Evolutionary conservation across 2,888 invertebrate genomes (phyloP).

Genomic region (Candidula unifasciata): DNA sequence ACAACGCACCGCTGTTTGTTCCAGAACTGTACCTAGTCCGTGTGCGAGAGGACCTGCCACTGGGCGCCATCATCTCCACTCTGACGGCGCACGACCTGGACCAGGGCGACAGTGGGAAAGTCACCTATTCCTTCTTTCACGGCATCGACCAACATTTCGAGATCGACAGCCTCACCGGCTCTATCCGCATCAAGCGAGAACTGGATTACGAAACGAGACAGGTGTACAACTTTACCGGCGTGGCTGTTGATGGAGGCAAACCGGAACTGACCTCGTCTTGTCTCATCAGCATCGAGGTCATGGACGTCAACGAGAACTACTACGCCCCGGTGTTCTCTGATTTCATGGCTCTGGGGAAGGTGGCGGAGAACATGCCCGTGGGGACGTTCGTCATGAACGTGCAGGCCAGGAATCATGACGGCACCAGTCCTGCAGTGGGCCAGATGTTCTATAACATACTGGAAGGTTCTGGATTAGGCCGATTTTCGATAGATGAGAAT

Average conservation of each 20-base stretch:
- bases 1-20: conserved; percentile 85
- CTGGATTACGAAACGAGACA: conserved; percentile 94
- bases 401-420: conserved; percentile 84
- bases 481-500: conserved; percentile 92
- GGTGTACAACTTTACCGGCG: conserved; percentile 90
- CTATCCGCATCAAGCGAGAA: conserved; percentile 86
- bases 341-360: conserved; percentile 86
- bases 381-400: conserved; percentile 88
- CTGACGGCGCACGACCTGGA: conserved; percentile 91
- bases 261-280: conserved; percentile 87
- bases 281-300: conserved; percentile 86
- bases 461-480: conserved; percentile 92
- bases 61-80: conserved; percentile 90
- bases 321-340: conserved; percentile 89
- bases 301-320: conserved; percentile 95
- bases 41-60: conserved; percentile 92
- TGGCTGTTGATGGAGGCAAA: conserved; percentile 89
- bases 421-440: conserved; percentile 86
- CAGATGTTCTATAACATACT: conserved; percentile 90
- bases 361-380: conserved; percentile 88
- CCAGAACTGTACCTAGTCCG: conserved; percentile 83
- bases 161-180: conserved; percentile 91
- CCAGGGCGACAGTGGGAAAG: conserved; percentile 87
- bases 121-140: conserved; percentile 83
- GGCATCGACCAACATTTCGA: conserved; percentile 83